Percentiles rank a stretch among this genome's conserved stretches.
phyloP scores from a whole-genome alignment of 2,888 invertebrate genomes.

The Muscina levida region DNA sequence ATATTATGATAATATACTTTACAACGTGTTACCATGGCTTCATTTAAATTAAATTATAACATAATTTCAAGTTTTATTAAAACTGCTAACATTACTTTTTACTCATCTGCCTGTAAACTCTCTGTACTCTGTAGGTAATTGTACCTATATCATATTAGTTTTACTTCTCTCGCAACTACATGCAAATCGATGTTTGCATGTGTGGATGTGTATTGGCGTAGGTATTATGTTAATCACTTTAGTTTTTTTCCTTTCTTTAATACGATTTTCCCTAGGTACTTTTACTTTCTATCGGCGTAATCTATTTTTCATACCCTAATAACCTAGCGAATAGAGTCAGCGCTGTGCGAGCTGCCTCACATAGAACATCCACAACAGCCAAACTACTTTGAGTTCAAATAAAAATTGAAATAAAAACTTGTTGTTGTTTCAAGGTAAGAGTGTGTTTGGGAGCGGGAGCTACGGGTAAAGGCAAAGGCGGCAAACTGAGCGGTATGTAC shows the following conservation, averaged over 20 bases:
- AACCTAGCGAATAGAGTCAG: conserved; percentile 45
- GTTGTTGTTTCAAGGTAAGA: conserved; percentile 51
- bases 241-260: conserved; percentile 51
- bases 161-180: conserved; percentile 67
- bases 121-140: conserved; percentile 45
- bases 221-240: conserved; percentile 58
- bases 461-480: not conserved
- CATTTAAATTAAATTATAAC: conserved; percentile 30
- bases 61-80: too few relatives aligned
- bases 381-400: conserved; percentile 49
- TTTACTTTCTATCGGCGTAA: conserved; percentile 54
- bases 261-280: conserved; percentile 23
- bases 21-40: too few relatives aligned
- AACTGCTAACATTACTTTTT: too few relatives aligned
- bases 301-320: conserved; percentile 65
- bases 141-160: conserved; percentile 44
- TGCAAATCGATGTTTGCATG: conserved; percentile 71
- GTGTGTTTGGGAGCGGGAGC: not conserved
- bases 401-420: conserved; percentile 37
- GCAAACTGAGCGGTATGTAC: not conserved
- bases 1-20: too few relatives aligned
- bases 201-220: conserved; percentile 51
- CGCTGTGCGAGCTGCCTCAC: conserved; percentile 4
- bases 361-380: conserved; percentile 21
- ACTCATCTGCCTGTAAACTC: not conserved